phyloP scores from a whole-genome alignment of 30 jellyfish, hydroid and myxozoan genomes.

The Mastigias papua region DNA sequence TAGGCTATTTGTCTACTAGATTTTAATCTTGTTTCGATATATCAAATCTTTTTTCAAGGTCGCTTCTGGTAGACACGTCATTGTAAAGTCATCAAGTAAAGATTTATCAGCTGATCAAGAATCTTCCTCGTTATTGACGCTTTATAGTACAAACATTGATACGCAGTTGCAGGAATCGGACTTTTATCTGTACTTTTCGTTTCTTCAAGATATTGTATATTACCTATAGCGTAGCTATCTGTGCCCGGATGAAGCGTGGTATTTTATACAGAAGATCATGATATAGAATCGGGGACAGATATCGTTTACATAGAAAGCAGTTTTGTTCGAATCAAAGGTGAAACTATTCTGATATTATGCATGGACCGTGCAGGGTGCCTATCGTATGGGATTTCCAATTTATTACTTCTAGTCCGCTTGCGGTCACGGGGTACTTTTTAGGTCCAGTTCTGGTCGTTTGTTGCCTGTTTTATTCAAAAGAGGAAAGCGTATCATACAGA shows the following conservation, averaged over 20 bases:
- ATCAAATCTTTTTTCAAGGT: conserved; percentile 80
- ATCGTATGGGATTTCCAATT: too few relatives aligned
- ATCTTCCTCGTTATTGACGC: conserved; percentile 2
- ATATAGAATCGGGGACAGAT: not conserved
- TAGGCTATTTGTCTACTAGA: not conserved
- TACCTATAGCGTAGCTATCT: not conserved
- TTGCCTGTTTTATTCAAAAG: too few relatives aligned
- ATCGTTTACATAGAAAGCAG: not conserved
- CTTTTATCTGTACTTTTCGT: not conserved
- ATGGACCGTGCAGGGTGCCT: too few relatives aligned
- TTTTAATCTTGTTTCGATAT: conserved; percentile 42
- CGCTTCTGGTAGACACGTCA: conserved; percentile 33
- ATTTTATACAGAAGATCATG: not conserved
- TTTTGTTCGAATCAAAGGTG: not conserved
- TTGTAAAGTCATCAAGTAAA: conserved; percentile 27
- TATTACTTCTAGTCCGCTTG: too few relatives aligned
- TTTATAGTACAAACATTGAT: conserved; percentile 1
- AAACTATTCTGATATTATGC: too few relatives aligned
- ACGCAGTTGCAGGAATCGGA: conserved; percentile 25
- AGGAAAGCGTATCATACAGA: too few relatives aligned
- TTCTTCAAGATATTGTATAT: conserved; percentile 8
- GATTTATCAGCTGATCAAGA: conserved; percentile 41
- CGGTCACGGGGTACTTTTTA: too few relatives aligned
- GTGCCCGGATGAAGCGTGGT: not conserved
- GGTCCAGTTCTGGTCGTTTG: too few relatives aligned